Evolutionary conservation across 2,888 invertebrate genomes (phyloP), one percentile per base, ranked within the genome.

Genomic region (Trachelus stipa): DNA sequence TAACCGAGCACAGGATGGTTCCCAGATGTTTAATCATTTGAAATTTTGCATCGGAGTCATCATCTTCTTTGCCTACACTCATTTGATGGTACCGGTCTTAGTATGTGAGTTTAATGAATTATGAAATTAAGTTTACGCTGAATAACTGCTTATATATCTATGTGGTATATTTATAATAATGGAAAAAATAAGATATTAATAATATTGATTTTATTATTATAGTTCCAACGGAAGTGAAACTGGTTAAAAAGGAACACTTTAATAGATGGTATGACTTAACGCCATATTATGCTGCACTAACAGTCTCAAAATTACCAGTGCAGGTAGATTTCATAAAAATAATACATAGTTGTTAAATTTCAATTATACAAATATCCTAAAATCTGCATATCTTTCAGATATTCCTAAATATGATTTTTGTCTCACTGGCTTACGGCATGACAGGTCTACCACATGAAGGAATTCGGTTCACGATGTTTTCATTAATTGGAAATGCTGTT

Each of bases 211-310:
- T 69, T 31, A 3, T 15, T 31, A 76, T 75, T 92, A 2, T 92
- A 95, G 95, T 93, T 93, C 95, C 95, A 0, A 92, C 92, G 87
- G 95, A 95, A 92, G 94, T 95, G 0, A 95, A 95, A 88, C 91
- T 95, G 74, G 93, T 95, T 0, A 94, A 94, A 86, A 95, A 95
- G 85, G 95, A 95, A 87, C 94, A 94, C 80, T 95, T 95, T 88
- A 95, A 95, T 89, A 93, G 94, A 76, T 95, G 95, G 95, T 95
- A 95, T 87, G 92, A 93, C 11, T 88, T 95, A 11, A 92, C 92
- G 0, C 94, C 95, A 0, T 95, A 95, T 90, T 95, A 95, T 85
- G 91, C 94, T 56, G 95, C 95, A 0, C 84, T 95, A 23, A 94
- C 94, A 0, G 90, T 95, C 0, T 94, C 95, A 12, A 94, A 94